Percentiles rank a stretch among this genome's conserved stretches.
phyloP scores from a whole-genome alignment of 2,888 invertebrate species.

The Aleiodes testaceus region DNA sequence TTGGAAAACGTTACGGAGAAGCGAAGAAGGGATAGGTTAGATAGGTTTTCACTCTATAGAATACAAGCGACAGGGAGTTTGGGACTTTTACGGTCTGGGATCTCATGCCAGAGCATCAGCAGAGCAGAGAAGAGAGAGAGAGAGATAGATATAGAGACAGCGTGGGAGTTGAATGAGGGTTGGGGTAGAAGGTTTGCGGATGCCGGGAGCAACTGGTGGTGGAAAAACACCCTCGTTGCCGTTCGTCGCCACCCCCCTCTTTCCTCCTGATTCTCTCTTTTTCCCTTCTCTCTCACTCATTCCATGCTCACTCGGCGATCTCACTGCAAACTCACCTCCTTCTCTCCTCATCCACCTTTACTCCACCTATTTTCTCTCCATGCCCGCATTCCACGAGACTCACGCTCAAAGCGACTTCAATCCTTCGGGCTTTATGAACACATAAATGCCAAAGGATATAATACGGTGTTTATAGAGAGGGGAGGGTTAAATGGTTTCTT shows the following conservation, averaged over 20 bases:
- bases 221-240: slow-evolving; percentile 73
- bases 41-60: slow-evolving; percentile 16
- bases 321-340: slow-evolving; percentile 36
- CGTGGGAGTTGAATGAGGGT: slow-evolving; percentile 48
- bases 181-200: slow-evolving; percentile 59
- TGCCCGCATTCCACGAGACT: slow-evolving; percentile 54
- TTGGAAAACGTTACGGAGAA: slow-evolving; percentile 24
- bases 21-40: slow-evolving; percentile 10
- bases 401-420: slow-evolving; percentile 62
- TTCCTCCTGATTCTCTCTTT: slow-evolving; percentile 43
- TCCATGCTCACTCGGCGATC: too few relatives aligned
- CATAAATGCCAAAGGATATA: slow-evolving; percentile 62
- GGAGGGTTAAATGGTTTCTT: slow-evolving; percentile 56
- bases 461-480: slow-evolving; percentile 46
- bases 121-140: slow-evolving; percentile 28
- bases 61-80: slow-evolving; percentile 40
- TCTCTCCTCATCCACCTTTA: slow-evolving; percentile 48
- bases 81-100: slow-evolving; percentile 64
- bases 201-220: slow-evolving; percentile 73
- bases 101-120: slow-evolving; percentile 50
- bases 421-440: slow-evolving; percentile 67
- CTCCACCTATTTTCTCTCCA: slow-evolving; percentile 51
- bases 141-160: too few relatives aligned
- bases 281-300: slow-evolving; percentile 40
- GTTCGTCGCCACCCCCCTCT: slow-evolving; percentile 62